phyloP scores from a whole-genome alignment of 1,140 invertebrate species.

The Tribolium madens region DNA sequence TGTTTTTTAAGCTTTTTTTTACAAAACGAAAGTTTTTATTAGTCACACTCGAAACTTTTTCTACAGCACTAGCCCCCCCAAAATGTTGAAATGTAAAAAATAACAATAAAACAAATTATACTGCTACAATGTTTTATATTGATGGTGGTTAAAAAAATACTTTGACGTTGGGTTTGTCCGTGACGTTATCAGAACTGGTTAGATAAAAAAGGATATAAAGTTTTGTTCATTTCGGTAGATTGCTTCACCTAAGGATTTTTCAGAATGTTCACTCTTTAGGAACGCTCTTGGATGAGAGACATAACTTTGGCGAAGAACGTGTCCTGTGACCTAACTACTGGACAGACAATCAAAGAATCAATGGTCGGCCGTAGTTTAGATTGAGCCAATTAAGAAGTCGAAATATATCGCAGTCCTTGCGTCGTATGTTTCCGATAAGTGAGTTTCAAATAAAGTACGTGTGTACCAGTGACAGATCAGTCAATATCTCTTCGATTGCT shows the following conservation, averaged over 20 bases:
- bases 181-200: background rate
- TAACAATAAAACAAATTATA: no score
- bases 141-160: background rate
- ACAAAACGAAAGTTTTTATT: no score
- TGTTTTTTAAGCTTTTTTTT: background rate
- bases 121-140: no score
- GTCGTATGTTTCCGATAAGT: constrained; percentile 27
- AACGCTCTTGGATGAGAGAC: constrained; percentile 38
- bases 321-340: constrained; percentile 44
- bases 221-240: constrained; percentile 32
- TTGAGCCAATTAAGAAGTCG: constrained; percentile 37
- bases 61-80: no score
- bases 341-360: constrained; percentile 49
- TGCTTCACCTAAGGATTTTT: constrained; percentile 40
- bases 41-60: no score
- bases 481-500: constrained; percentile 57
- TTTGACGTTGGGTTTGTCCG: background rate
- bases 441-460: constrained; percentile 34
- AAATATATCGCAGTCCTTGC: constrained; percentile 28
- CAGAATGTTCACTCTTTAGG: constrained; percentile 29
- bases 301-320: constrained; percentile 40
- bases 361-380: constrained; percentile 41
- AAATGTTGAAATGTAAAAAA: no score
- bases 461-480: constrained; percentile 53
- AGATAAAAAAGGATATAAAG: constrained; percentile 31